phyloP scores from a whole-genome alignment of 1,140 invertebrate genomes.

The Leucophenga varia region DNA sequence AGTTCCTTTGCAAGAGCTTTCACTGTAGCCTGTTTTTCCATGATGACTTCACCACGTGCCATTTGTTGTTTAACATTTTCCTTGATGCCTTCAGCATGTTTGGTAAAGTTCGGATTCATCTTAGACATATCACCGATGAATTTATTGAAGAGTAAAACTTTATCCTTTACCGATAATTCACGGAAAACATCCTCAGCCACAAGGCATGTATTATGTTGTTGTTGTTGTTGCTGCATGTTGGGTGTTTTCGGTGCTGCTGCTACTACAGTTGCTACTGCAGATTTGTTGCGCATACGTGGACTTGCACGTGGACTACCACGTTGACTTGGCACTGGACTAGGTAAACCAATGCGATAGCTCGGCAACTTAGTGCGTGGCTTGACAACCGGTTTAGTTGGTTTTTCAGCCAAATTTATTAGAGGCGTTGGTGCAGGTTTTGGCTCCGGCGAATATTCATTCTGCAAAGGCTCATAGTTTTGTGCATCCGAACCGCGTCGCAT shows the following conservation, averaged over 20 bases:
- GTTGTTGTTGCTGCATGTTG: no score
- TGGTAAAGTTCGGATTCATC: conserved; percentile 42
- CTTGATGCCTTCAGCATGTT: conserved; percentile 30
- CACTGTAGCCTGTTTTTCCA: conserved; percentile 39
- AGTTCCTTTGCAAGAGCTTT: conserved; percentile 37
- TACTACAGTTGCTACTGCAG: not conserved
- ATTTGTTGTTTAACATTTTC: conserved; percentile 38
- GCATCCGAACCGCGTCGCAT: conserved; percentile 22
- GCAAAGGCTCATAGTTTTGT: conserved; percentile 25
- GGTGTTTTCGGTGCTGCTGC: not conserved
- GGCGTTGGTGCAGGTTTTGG: not conserved
- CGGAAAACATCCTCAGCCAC: conserved; percentile 47
- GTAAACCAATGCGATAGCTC: not conserved
- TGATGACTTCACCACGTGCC: conserved; percentile 34
- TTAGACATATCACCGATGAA: conserved; percentile 44
- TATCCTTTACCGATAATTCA: conserved; percentile 47
- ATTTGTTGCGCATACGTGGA: not conserved
- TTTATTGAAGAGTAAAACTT: conserved; percentile 42
- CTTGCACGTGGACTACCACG: not conserved
- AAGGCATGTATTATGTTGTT: conserved; percentile 25
- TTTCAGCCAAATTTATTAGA: not conserved
- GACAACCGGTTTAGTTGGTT: not conserved
- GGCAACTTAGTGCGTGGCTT: not conserved
- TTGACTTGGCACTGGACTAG: conserved; percentile 1
- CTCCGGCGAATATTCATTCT: conserved; percentile 27